phyloP scores from a whole-genome alignment of 2,888 invertebrate genomes.

The Cheilosia pagana region DNA sequence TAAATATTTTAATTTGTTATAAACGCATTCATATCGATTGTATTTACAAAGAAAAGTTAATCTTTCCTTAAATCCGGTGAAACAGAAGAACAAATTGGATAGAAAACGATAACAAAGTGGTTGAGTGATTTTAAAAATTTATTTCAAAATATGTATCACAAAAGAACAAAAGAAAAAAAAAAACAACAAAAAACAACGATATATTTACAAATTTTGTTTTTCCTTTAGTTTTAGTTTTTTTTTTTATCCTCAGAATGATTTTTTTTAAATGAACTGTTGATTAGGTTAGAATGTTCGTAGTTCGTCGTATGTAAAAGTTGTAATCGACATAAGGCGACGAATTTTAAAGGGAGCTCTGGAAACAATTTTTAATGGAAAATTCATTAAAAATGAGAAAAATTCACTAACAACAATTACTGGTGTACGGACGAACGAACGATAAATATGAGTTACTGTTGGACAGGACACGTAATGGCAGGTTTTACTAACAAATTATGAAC shows the following conservation, averaged over 20 bases:
- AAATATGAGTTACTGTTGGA: constrained; percentile 1
- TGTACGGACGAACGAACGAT: constrained; percentile 8
- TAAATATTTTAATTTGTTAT: constrained; percentile 3
- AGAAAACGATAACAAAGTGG: constrained; percentile 9
- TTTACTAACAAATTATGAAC: constrained; percentile 10
- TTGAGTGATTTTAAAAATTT: constrained; percentile 15
- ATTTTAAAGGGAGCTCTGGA: constrained; percentile 56
- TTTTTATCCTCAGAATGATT: not conserved
- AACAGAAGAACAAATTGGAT: not conserved
- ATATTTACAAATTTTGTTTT: constrained; percentile 47
- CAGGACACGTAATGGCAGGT: constrained; percentile 7
- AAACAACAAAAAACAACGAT: constrained; percentile 3
- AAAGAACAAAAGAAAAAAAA: constrained; percentile 1
- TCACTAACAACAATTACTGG: constrained; percentile 19
- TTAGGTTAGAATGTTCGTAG: constrained; percentile 55
- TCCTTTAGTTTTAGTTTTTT: not conserved
- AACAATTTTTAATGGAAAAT: constrained; percentile 35
- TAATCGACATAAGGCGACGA: constrained; percentile 46
- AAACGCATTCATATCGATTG: constrained; percentile 46
- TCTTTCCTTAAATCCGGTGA: constrained; percentile 9
- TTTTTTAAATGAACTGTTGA: constrained; percentile 3
- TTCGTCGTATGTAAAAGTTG: constrained; percentile 57
- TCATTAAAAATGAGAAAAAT: not conserved
- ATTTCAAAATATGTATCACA: constrained; percentile 35
- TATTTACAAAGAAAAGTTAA: constrained; percentile 60